Base-by-base conservation (phyloP, 2,888 invertebrate genomes). In the Macrosoma leucophasiata region DNA sequence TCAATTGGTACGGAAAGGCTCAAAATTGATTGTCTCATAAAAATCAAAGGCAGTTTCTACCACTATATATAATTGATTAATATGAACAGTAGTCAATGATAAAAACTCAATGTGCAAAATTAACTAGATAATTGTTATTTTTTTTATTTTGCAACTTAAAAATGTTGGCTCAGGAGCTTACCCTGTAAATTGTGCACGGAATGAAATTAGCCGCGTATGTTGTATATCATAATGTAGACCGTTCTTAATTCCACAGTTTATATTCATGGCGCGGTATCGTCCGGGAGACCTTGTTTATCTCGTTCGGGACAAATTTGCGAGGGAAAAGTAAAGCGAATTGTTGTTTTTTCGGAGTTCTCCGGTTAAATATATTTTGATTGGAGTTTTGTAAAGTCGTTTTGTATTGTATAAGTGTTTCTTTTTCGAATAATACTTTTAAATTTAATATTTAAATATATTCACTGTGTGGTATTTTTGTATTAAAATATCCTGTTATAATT, bases 201-300 rank as follows among this genome's bases (percentile, higher is more conserved):
- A 77, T 76, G 71, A 76, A 78, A 78, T 79, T 75, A 74, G 63
- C 53, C 66, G 46, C 66, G 59, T 61, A 63, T 59, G 66, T 57
- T 68, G 70, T 76, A 63, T 70, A 72, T 75, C 73, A 77, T 73
- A 71, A 57, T 50, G 55, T 42, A 50, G 58, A 45, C 52, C 50
- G 53, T 46, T 52, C 64, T 68, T 81, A 81, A 81, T 81, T 77
- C 61, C 59, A 72, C 76, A 72, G 78, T 81, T 81, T 77, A 77
- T 78, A 81, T 82, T 79, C 81, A 81, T 77, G 65, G 48, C 59
- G 51, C 61, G 62, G 62, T 65, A 59, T 60, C 59, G 69, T 56
- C 58, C 56, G 43, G 48, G 50, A 38, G 56, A 62, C 58, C 64
- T 67, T 72, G 69, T 75, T 77, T 76, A 77, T 77, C 69, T 69